A percentile compares a stretch with the other conserved stretches of the same genome.
These are phyloP conservation scores for Siniperca undulata DNA, from an alignment of 2,797 vertebrate species.

Conservation along the genomic window DNA sequence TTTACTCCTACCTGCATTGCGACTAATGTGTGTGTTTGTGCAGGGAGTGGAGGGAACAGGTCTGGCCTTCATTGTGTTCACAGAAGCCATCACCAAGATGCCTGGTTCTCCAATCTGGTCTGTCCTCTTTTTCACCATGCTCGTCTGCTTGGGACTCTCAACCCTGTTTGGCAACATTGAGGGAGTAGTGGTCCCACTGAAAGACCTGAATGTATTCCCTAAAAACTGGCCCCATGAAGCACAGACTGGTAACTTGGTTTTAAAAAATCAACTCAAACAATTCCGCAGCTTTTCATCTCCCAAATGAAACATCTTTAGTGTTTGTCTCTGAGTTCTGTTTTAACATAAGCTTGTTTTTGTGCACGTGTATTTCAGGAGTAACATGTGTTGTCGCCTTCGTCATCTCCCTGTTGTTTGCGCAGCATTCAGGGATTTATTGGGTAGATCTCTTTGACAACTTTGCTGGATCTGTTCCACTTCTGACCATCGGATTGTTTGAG, in stretches of 20 bases:
- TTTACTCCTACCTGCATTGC: neutral
- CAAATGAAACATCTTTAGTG: neutral
- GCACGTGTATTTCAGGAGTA: conserved; percentile 83
- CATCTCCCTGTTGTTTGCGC: conserved; percentile 90
- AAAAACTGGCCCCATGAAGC: conserved; percentile 90
- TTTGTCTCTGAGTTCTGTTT: neutral
- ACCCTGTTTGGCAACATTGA: conserved; percentile 95
- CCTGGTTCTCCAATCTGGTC: conserved; percentile 92
- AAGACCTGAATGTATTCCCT: conserved; percentile 88
- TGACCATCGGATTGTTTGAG: conserved; percentile 93
- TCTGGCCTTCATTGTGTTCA: conserved; percentile 97
- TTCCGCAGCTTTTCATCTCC: neutral
- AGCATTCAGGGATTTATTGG: conserved; percentile 94
- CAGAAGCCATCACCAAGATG: conserved; percentile 98
- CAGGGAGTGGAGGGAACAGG: conserved; percentile 97
- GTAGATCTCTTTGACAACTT: conserved; percentile 92
- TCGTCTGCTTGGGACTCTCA: conserved; percentile 93
- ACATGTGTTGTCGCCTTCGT: conserved; percentile 86
- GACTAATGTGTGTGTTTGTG: neutral
- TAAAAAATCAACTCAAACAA: neutral
- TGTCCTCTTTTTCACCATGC: conserved; percentile 95
- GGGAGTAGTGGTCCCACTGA: conserved; percentile 90
- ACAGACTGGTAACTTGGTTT: conserved; percentile 81
- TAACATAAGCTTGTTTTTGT: conserved; percentile 7
- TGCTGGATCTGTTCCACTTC: conserved; percentile 93